Base-by-base conservation (phyloP, 2,888 invertebrate genomes). In the Callyntrura sp. region DNA sequence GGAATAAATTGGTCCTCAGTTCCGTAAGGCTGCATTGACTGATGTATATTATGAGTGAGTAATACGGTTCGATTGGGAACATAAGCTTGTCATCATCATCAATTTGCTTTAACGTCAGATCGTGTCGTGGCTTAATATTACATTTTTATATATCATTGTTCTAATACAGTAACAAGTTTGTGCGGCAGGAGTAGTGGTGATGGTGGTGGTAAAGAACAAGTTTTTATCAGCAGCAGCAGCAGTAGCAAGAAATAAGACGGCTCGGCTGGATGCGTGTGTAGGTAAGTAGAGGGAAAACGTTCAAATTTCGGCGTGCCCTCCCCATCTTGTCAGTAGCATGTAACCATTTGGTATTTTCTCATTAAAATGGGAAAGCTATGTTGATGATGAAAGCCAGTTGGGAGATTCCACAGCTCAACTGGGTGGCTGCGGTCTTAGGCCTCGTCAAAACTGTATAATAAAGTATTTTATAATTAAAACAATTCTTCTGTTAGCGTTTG, bases 71-170 rank as follows among this genome's bases (percentile, higher is more conserved):
- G 79, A 55, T 73, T 73, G 57, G 28, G n/a, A 68, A 82, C 88
- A 82, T 82, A 88, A 82, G 81, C 88, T 73, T 65, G 81, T 82
- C 88, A 88, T 88, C 60, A 55, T 79, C 88, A 88, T 88, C 82
- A 88, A 88, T 88, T 88, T 82, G 88, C 82, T 76, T 82, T 73
- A 79, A 60, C 55, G 78, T 78, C 78, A 78, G 55, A 55, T 1
- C 55, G 25, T 55, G 55, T 78, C 55, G 55, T 25, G 28, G 78
- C 55, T 78, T 55, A 55, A 25, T 78, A 78, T 51, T 55, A 78
- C 25, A 78, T 78, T 78, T 45, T 78, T 78, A 78, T 55, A 51
- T 55, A 55, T 78, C 78, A 51, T 78, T 23, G 20, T 78, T n/a
- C 51, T 55, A 78, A 78, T 51, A 78, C 51, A 51, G 55, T 78